Evolutionary conservation across 2,888 invertebrate genomes (phyloP), one percentile per base, ranked within the genome.

Genomic region (Bombyx huttoni): DNA sequence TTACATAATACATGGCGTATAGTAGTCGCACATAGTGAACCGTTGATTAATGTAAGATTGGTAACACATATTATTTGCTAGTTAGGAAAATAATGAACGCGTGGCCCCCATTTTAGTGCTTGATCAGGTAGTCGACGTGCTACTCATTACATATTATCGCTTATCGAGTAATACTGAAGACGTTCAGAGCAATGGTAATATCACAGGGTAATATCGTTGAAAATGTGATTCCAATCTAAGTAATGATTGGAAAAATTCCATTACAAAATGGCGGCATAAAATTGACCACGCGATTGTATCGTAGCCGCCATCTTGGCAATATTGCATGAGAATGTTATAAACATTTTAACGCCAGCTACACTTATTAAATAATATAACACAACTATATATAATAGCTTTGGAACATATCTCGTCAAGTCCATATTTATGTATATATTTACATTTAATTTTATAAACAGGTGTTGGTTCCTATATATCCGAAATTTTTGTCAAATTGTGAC

Each of bases 21-120:
- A 85, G 85, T 89, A 87, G 83, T 85, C 87, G 88, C 84, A 81
- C 79, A 87, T 89, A 89, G 89, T 89, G 89, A 89, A 85, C 80
- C 79, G 88, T 89, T 89, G 75, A 79, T 81, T 83, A 88, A 89
- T 89, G 89, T 89, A 89, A 89, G 88, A 87, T 88, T 87, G 89
- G 89, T 89, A 89, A 89, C 82, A 86, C 81, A 78, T 84, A 81
- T 79, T 85, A 81, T 82, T 81, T 84, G 79, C 76, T 81, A 75
- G 76, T 67, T 84, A 86, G 85, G 88, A 67, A 70, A 61, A 67
- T 64, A 71, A 77, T 67, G 76, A 78, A 81, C 78, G 79, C 86
- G 88, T 85, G 86, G 68, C 84, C 84, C 79, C 71, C 68, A 61
- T 71, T 71, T 67, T 65, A 84, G 87, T 88, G 88, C 80, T 84